Evolutionary conservation across 2,797 vertebrate genomes (phyloP).

Genomic region (Carcharodon carcharias): DNA sequence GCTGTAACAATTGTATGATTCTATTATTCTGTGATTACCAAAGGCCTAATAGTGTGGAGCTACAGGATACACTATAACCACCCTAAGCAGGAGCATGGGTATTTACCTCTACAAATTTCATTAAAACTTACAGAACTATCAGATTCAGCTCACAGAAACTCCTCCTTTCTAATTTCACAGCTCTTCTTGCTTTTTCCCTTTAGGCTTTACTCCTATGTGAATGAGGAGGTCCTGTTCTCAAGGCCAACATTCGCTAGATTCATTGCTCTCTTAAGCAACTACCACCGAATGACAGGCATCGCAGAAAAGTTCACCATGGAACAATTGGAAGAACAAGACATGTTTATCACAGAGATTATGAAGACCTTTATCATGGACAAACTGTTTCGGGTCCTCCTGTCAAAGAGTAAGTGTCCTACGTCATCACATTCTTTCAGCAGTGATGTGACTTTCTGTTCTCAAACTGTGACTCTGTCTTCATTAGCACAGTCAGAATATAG

Average conservation of each 20-base stretch:
- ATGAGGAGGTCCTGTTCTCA: conserved; percentile 55
- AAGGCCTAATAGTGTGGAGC: not conserved
- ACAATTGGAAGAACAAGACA: conserved; percentile 55
- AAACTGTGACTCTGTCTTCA: not conserved
- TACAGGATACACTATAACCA: not conserved
- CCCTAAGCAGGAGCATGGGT: not conserved
- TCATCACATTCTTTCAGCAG: not conserved
- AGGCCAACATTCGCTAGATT: conserved; percentile 62
- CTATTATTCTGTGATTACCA: not conserved
- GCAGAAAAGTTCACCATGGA: conserved; percentile 53
- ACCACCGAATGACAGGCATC: conserved; percentile 51
- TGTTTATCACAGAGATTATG: conserved; percentile 58
- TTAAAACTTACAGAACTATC: not conserved
- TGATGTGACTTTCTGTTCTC: not conserved
- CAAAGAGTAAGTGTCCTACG: conserved; percentile 51
- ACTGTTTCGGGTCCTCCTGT: conserved; percentile 53
- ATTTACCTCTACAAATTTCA: too few species aligned
- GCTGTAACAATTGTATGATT: not conserved
- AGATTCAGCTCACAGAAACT: not conserved
- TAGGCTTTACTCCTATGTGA: conserved; percentile 60
- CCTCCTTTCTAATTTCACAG: not conserved
- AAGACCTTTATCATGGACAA: conserved; percentile 56
- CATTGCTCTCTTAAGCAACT: conserved; percentile 62
- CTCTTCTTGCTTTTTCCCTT: not conserved
- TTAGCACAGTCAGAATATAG: not conserved